These are phyloP conservation scores for Erebia ligea DNA, from an alignment of 2,888 invertebrate species.

Conservation along the genomic window DNA sequence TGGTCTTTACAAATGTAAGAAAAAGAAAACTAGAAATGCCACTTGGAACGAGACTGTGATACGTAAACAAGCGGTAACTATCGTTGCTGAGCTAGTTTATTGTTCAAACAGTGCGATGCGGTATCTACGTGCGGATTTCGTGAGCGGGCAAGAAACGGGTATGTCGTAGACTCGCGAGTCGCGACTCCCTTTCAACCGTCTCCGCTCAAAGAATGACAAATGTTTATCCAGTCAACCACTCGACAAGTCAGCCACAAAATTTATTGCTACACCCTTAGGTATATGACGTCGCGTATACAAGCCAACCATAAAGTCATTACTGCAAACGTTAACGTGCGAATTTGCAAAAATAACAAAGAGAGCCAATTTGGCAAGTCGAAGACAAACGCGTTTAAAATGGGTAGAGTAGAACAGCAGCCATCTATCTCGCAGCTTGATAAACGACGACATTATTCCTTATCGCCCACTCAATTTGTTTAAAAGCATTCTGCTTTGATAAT, in stretches of 20 bases:
- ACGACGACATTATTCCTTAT: constrained; percentile 83
- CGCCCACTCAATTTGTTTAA: constrained; percentile 84
- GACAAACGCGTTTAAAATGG: constrained; percentile 84
- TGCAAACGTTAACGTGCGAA: constrained; percentile 60
- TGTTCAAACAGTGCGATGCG: constrained; percentile 61
- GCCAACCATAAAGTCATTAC: constrained; percentile 39
- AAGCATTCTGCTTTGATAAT: constrained; percentile 83
- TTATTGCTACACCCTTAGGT: constrained; percentile 29
- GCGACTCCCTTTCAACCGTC: constrained; percentile 51
- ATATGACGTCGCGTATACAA: constrained; percentile 27
- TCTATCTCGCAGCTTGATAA: constrained; percentile 82
- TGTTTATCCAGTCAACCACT: constrained; percentile 66
- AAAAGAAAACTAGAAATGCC: not conserved
- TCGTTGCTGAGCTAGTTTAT: constrained; percentile 67
- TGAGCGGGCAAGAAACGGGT: constrained; percentile 40
- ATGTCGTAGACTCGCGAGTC: constrained; percentile 43
- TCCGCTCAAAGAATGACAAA: constrained; percentile 65
- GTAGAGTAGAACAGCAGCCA: constrained; percentile 80
- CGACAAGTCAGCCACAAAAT: constrained; percentile 53
- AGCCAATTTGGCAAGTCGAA: constrained; percentile 80
- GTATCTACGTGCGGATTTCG: constrained; percentile 44
- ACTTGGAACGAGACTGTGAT: constrained; percentile 42
- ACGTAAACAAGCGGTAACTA: constrained; percentile 69
- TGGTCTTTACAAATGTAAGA: not conserved
- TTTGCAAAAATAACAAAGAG: constrained; percentile 73